A percentile compares a stretch with the other conserved stretches of the same genome.
Conservation (phyloP, 2,797 vertebrate genomes). For the Lepus townsendii region DNA sequence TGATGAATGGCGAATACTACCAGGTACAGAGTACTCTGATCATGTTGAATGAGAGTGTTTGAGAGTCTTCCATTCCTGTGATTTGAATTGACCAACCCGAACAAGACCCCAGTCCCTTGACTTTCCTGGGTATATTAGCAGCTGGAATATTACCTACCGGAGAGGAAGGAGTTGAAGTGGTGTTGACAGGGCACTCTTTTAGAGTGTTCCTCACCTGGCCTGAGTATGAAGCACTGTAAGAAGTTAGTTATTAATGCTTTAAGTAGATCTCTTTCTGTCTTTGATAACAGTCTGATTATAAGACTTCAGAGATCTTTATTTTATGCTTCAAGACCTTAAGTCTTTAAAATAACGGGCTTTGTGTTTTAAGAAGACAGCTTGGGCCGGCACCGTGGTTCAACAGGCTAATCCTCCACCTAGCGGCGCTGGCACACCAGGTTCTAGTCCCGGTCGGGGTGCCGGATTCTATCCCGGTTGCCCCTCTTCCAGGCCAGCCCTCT, state of each 20-base stretch:
- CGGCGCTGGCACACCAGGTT: too few relatives aligned
- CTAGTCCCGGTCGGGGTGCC: too few relatives aligned
- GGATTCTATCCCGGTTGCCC: too few relatives aligned
- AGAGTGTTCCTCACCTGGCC: neutral
- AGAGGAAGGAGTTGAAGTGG: constrained; percentile 20
- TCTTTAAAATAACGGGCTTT: too few relatives aligned
- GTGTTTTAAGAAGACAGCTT: too few relatives aligned
- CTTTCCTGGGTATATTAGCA: constrained; percentile 32
- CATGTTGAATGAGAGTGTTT: constrained; percentile 4
- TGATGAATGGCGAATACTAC: constrained; percentile 94
- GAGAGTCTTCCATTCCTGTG: constrained; percentile 25
- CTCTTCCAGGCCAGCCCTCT: too few relatives aligned
- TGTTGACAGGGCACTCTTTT: constrained; percentile 14
- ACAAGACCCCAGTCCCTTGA: constrained; percentile 30
- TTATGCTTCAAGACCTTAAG: too few relatives aligned
- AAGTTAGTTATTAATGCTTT: constrained; percentile 30
- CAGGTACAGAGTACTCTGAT: constrained; percentile 89
- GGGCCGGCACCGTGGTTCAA: too few relatives aligned
- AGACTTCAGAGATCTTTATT: too few relatives aligned
- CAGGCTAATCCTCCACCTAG: too few relatives aligned
- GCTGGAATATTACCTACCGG: constrained; percentile 34
- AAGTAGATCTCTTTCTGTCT: constrained; percentile 10
- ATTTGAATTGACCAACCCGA: constrained; percentile 53
- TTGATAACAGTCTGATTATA: neutral
- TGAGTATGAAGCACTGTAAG: neutral